A percentile compares a stretch with the other conserved stretches of the same genome.
Evolutionary conservation across 2,113 vertebrate genomes (phyloP).

Genomic region (Tauraco erythrolophus): DNA sequence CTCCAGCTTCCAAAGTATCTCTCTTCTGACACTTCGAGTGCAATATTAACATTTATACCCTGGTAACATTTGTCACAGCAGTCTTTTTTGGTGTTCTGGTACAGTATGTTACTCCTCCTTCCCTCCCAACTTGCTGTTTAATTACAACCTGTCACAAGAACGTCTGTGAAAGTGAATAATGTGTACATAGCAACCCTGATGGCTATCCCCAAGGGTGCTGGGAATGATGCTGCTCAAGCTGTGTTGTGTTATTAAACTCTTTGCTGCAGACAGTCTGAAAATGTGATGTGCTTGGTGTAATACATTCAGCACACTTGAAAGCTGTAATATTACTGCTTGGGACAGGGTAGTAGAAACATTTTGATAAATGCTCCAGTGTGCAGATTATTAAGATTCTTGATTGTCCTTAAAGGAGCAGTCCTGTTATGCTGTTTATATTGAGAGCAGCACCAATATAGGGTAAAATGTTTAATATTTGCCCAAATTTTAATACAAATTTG

Average conservation of each 20-base stretch:
- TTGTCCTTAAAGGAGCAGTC: neutral
- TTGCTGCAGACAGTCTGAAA: slow-evolving; percentile 18
- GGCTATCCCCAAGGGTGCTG: neutral
- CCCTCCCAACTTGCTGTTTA: slow-evolving; percentile 26
- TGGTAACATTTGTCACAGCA: neutral
- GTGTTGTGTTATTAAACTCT: slow-evolving; percentile 6
- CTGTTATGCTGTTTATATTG: neutral
- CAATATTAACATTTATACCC: neutral
- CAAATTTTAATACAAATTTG: neutral
- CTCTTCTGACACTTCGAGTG: neutral
- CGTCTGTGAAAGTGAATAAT: slow-evolving; percentile 39
- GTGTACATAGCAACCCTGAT: neutral
- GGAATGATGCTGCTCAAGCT: neutral
- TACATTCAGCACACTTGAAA: neutral
- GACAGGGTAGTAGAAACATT: slow-evolving; percentile 33
- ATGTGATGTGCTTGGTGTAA: neutral
- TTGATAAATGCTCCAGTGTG: slow-evolving; percentile 22
- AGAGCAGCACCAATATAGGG: neutral
- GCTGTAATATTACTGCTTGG: slow-evolving; percentile 38
- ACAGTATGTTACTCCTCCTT: slow-evolving; percentile 7
- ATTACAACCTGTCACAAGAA: slow-evolving; percentile 45
- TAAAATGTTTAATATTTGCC: neutral
- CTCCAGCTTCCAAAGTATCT: neutral
- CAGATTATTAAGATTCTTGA: neutral
- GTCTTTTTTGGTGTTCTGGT: neutral